Evolutionary conservation across 2,797 vertebrate genomes (phyloP), one percentile per base, ranked within the genome.

Genomic region (Anguilla megastoma): DNA sequence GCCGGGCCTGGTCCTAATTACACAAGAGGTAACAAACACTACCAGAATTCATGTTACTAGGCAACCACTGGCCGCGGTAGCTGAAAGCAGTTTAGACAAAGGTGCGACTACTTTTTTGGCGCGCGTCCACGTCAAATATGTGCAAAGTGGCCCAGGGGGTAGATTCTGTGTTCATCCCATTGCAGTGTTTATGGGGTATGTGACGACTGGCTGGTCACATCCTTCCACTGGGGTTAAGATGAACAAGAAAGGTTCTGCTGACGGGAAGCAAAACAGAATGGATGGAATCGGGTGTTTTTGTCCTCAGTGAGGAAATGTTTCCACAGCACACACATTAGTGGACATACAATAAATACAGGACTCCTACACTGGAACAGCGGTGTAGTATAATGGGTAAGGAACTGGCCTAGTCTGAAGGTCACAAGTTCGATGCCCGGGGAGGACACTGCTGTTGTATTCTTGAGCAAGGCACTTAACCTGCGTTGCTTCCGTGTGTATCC

Each of bases 41-140:
- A 16, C 36, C 60, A 24, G 30, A 86, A 86, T 69, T 86, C 41
- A 27, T 45, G 41, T 86, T 76, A 74, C 66, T 56, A 86, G 86
- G 71, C 86, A 86, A 86, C 86, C 66, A 9, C 10, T 86, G 50
- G 71, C 71, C 3, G 14, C 41, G 33, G 71, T 36, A 76, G 12
- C 71, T 18, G 71, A 33, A 76, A 74, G 12, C 30, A 74, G 1
- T 21, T 52, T 41, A 27, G 30, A n/a, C 41, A 58, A 8, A 18
- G 6, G 66, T 41, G 58, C 3, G 8, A 63, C 27, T 76, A 16
- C 33, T 41, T 36, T 76, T 76, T 76, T 36, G 33, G 71, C 33
- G 8, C 30, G 0, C 10, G 12, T 27, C 10, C 71, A 36, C 10
- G 12, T 1, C 16, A 36, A 41, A 63, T 24, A 63, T 24, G 21